Base-by-base conservation (phyloP, 2,113 vertebrate species). In the Ancistrus triradiatus region DNA sequence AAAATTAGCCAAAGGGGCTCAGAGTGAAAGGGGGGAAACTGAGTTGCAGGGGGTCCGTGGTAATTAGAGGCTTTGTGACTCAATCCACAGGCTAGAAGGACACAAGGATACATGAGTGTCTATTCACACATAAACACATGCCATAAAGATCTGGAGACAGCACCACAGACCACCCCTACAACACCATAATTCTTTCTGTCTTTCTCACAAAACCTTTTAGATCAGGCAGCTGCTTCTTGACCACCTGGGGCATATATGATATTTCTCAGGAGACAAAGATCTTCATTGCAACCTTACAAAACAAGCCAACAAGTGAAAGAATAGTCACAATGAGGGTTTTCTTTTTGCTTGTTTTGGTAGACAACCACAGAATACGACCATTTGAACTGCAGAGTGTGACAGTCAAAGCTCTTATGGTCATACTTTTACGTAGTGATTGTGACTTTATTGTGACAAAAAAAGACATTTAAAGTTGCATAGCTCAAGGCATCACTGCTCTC, bases 1-100 rank as follows among this genome's bases (percentile, higher is more conserved):
- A n/a, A n/a, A 49, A 51, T 46, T 25, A 56, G 43, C 60, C 68
- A 73, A 66, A 47, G 82, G 78, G 74, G 76, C 71, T 76, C 25
- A 2, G 70, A 70, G 75, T 67, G 72, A 74, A 77, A 80, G 78
- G 74, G 74, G 64, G 31, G 52, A 64, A 40, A 55, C 52, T 70
- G 65, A 78, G 81, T 57, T 69, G 72, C 80, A 86, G 82, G 87
- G 87, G 86, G 88, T 87, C 88, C 87, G 81, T 77, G 85, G 85
- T 89, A 89, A 89, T 89, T 88, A 88, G 84, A 84, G 84, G 76
- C 80, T 84, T 44, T 79, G 78, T 79, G 80, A 80, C 70, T 76
- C 74, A 80, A 83, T 84, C 72, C 72, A 81, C 83, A 78, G 79
- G 74, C 76, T 79, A 47, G 80, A 78, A 82, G 84, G 80, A 67